phyloP scores from a whole-genome alignment of 2,797 vertebrate species.

The Girardinus metallicus region DNA sequence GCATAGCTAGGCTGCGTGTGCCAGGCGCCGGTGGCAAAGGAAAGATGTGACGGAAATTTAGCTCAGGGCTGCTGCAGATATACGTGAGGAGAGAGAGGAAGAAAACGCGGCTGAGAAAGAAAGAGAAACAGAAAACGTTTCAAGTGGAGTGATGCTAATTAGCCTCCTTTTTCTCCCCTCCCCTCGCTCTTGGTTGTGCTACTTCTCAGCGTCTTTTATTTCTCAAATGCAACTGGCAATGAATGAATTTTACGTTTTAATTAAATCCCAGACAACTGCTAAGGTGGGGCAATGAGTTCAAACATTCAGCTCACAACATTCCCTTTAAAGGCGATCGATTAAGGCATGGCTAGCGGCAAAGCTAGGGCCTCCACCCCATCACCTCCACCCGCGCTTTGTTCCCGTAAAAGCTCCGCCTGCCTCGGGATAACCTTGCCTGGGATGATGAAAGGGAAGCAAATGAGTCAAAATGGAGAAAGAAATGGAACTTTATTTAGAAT shows the following conservation, averaged over 20 bases:
- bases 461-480: slow-evolving; percentile 69
- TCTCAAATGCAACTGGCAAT: slow-evolving; percentile 73
- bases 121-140: slow-evolving; percentile 55
- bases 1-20: slow-evolving; percentile 66
- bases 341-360: slow-evolving; percentile 64
- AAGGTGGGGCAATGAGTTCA: slow-evolving; percentile 74
- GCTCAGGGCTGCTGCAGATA: slow-evolving; percentile 56
- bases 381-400: slow-evolving; percentile 53
- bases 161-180: slow-evolving; percentile 35
- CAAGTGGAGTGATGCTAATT: slow-evolving; percentile 71
- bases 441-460: slow-evolving; percentile 80
- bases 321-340: slow-evolving; percentile 79
- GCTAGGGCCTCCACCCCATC: slow-evolving; percentile 31
- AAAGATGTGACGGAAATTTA: slow-evolving; percentile 61
- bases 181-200: slow-evolving; percentile 25
- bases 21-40: slow-evolving; percentile 51
- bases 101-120: slow-evolving; percentile 50
- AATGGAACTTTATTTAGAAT: slow-evolving; percentile 68
- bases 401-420: slow-evolving; percentile 71
- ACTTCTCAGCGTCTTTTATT: slow-evolving; percentile 59
- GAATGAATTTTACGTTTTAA: slow-evolving; percentile 73
- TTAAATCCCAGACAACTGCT: slow-evolving; percentile 79
- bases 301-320: slow-evolving; percentile 71
- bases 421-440: slow-evolving; percentile 78
- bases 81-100: slow-evolving; percentile 30